Evolutionary conservation across 2,888 invertebrate species (phyloP).

Genomic region (Stenichneumon culpator): DNA sequence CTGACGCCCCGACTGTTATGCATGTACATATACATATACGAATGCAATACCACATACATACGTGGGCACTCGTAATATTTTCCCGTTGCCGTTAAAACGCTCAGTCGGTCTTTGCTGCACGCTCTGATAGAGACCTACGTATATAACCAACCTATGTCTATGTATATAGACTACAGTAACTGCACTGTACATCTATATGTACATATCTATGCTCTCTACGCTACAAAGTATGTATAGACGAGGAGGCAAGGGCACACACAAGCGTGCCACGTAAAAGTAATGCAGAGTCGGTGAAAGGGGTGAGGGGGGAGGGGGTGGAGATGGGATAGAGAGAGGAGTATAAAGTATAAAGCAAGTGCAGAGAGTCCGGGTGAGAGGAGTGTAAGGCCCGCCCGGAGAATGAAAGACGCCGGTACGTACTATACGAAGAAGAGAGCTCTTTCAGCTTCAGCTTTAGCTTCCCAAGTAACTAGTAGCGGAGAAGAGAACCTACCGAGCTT

Average conservation of each 20-base stretch:
- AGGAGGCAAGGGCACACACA: slow-evolving; percentile 26
- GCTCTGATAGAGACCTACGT: neutral
- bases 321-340: slow-evolving; percentile 37
- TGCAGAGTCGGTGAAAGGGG: slow-evolving; percentile 29
- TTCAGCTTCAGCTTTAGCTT: slow-evolving; percentile 24
- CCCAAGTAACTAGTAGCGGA: neutral
- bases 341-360: slow-evolving; percentile 21
- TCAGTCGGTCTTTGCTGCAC: slow-evolving; percentile 28
- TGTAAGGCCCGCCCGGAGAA: slow-evolving; percentile 11
- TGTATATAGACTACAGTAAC: neutral
- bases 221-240: slow-evolving; percentile 22
- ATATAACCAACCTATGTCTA: neutral
- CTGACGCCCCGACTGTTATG: neutral
- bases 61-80: slow-evolving; percentile 36
- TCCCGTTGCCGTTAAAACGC: slow-evolving; percentile 21
- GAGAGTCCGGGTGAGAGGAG: slow-evolving; percentile 14
- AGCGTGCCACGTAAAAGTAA: slow-evolving; percentile 41
- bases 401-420: slow-evolving; percentile 15
- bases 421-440: slow-evolving; percentile 23
- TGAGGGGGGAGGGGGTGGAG: neutral
- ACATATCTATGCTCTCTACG: neutral
- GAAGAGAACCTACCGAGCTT: slow-evolving; percentile 2
- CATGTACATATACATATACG: neutral
- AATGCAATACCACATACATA: neutral
- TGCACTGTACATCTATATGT: slow-evolving; percentile 2